Evolutionary conservation across 2,113 vertebrate species (phyloP), one percentile per base, ranked within the genome.

Genomic region (Mobula hypostoma): DNA sequence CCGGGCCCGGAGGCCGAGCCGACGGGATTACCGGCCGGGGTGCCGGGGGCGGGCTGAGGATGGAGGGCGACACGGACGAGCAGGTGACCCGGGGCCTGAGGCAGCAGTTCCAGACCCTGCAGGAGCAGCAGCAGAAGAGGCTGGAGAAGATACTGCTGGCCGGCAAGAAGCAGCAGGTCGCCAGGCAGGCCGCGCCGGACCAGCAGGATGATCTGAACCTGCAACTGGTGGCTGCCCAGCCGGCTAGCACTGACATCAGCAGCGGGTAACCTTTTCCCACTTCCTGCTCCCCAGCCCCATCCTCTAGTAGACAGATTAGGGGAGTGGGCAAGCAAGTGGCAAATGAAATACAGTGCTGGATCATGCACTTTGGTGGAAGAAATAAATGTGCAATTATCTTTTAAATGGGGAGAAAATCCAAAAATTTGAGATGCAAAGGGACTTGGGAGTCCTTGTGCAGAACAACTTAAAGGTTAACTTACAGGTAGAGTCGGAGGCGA

Each of bases 51-150:
- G 48, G 48, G 11, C 95, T 94, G 21, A 36, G 8, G 36, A 97
- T 97, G 97, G 96, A 97, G 77, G 95, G 96, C 0, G 72, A 74
- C 72, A 96, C 96, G 0, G 90, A 95, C 1, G 94, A 96, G 17
- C 94, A 95, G 56, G 87, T 95, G 0, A 96, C 95, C 1, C 96
- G 98, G 74, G 95, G 95, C 24, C 94, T 98, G 94, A 96, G 96
- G 95, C 97, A 97, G 94, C 98, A 98, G 96, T 98, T 98, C 94
- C 97, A 97, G 96, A 96, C 96, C 0, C 96, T 99, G 11, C 97
- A 99, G 96, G 97, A 98, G 78, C 98, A 98, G 94, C 98, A 98
- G 94, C 97, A 96, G 77, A 97, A 95, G 36, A 91, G 95, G 94
- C 94, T 98, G 76, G 97, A 96, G 94, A 95, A 94, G 94, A 96